Conservation (phyloP, 2,888 invertebrate species). For the Cephus nigrinus region DNA sequence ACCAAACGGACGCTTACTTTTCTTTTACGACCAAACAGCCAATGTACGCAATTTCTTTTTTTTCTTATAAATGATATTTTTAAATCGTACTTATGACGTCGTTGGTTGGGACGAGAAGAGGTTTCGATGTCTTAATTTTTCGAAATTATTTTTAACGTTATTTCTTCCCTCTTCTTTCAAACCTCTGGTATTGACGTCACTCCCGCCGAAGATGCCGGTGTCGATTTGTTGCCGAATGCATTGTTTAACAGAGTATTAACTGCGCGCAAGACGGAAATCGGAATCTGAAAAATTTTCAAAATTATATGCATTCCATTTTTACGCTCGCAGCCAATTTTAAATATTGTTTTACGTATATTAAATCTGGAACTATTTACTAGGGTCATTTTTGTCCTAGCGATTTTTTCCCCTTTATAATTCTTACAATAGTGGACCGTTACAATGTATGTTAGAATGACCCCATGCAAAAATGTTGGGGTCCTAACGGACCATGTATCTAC, state of each 20-base stretch:
- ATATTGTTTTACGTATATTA: not conserved
- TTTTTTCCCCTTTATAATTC: not conserved
- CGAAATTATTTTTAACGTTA: not conserved
- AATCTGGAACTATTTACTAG: not conserved
- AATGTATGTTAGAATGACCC: not conserved
- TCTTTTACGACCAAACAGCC: not conserved
- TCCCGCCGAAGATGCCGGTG: not conserved
- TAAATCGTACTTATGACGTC: not conserved
- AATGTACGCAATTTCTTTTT: not conserved
- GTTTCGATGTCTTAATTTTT: not conserved
- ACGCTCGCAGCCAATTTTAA: not conserved
- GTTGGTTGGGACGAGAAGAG: not conserved
- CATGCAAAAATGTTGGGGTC: not conserved
- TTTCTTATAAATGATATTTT: not conserved
- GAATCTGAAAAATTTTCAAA: slow-evolving; percentile 12
- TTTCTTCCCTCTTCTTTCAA: not conserved
- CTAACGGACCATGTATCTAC: not conserved
- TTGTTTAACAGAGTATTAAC: slow-evolving; percentile 18
- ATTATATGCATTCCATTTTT: not conserved
- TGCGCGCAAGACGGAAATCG: slow-evolving; percentile 17
- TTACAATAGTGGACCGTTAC: not conserved
- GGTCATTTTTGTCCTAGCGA: not conserved
- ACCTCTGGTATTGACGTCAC: not conserved
- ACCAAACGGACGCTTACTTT: not conserved
- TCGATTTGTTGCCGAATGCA: slow-evolving; percentile 15